phyloP scores from a whole-genome alignment of 2,888 invertebrate genomes.

The Unio pictorum region DNA sequence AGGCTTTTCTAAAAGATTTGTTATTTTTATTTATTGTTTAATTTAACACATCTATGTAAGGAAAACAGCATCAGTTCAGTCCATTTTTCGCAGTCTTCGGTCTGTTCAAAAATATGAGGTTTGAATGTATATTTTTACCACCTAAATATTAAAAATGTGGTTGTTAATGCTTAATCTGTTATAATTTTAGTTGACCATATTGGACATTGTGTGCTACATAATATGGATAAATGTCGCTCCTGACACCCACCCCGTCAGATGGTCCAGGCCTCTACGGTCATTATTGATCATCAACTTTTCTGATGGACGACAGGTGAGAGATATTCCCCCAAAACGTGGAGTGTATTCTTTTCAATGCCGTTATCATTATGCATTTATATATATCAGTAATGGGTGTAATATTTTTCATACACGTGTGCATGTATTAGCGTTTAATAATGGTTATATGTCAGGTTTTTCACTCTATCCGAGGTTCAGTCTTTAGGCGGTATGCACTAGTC shows the following conservation, averaged over 20 bases:
- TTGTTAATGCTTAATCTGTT: neutral
- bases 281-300: slow-evolving; percentile 65
- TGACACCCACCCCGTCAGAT: slow-evolving; percentile 60
- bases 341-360: too few relatives aligned
- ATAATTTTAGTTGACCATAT: slow-evolving; percentile 60
- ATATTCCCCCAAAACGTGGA: neutral
- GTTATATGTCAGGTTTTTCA: too few relatives aligned
- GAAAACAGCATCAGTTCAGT: neutral
- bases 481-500: too few relatives aligned
- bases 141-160: neutral
- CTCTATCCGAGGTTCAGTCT: too few relatives aligned
- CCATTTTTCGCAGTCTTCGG: neutral
- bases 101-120: neutral
- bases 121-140: neutral
- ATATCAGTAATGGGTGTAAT: too few relatives aligned
- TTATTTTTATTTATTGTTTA: too few relatives aligned
- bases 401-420: too few relatives aligned
- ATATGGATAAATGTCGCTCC: slow-evolving; percentile 57
- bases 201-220: slow-evolving; percentile 63
- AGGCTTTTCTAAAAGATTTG: too few relatives aligned
- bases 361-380: too few relatives aligned
- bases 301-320: slow-evolving; percentile 62
- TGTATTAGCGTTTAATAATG: too few relatives aligned
- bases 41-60: too few relatives aligned
- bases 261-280: slow-evolving; percentile 71